Evolutionary conservation across 2,113 vertebrate genomes (phyloP), one percentile per base, ranked within the genome.

Genomic region (Mobula hypostoma): DNA sequence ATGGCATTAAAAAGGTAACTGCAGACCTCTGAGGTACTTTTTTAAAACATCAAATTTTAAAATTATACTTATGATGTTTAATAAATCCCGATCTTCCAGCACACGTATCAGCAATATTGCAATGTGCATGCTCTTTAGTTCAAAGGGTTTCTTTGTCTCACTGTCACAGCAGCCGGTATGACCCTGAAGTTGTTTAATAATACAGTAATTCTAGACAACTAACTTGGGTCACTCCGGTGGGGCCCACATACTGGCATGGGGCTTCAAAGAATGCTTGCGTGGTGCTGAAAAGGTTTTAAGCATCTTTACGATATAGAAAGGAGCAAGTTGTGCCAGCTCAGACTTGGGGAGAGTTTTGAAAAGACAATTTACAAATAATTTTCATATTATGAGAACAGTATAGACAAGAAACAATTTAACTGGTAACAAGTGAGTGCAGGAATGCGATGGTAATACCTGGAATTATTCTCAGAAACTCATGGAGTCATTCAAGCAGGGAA

Each of bases 1-100:
- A 98, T 98, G 97, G 97, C 97, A 97, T 97, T 97, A 95, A 96
- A 96, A 96, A 96, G 96, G 70, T 74, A 93, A 93, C 74, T 56
- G 36, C 68, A 76, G 68, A 93, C 68, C 91, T 93, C 91, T 27
- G 68, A 93, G 91, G 68, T 72, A 93, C 91, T 29, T 48, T 93
- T 76, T 93, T 74, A 29, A 93, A 93, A 74, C 91, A 93, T 93
- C 91, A 93, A 93, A 93, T 93, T 93, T 93, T 93, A 74, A 93
- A 32, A 93, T 93, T 93, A 74, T 74, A 72, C 91, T 93, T 93
- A 56, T 4, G 91, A 93, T 93, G 56, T 92, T 93, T 74, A 74
- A 74, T 72, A 93, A 93, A 93, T 76, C 91, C 2, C 12, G 70
- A 76, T 76, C 91, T 93, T 93, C 91, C 91, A 93, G 61, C 12